phyloP scores from a whole-genome alignment of 1,140 invertebrate genomes.

The Macrocentrus cingulum region DNA sequence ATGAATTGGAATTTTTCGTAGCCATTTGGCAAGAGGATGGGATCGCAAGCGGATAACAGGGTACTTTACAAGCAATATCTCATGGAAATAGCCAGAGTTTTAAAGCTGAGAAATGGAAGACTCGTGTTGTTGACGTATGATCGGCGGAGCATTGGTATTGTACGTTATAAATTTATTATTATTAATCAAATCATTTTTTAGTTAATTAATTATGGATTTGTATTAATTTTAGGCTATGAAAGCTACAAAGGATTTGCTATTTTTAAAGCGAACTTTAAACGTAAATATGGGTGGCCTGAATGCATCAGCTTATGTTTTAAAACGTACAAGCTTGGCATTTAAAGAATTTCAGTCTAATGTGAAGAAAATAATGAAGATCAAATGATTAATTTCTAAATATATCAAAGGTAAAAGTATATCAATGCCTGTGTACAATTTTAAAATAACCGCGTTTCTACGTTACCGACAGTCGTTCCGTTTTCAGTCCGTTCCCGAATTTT shows the following conservation, averaged over 20 bases:
- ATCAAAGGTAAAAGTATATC: too few species aligned
- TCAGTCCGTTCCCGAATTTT: too few species aligned
- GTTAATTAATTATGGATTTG: conserved; percentile 14
- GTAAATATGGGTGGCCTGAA: conserved; percentile 53
- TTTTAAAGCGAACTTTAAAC: conserved; percentile 41
- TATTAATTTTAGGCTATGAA: conserved; percentile 40
- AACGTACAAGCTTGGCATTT: conserved; percentile 33
- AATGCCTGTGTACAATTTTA: too few species aligned
- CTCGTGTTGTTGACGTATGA: conserved; percentile 64
- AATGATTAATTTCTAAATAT: too few species aligned
- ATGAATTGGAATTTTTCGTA: conserved; percentile 29
- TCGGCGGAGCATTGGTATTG: conserved; percentile 51
- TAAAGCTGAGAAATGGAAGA: conserved; percentile 50
- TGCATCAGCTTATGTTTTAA: conserved; percentile 48
- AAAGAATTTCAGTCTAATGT: conserved; percentile 27
- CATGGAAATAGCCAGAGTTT: conserved; percentile 58
- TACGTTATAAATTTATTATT: conserved; percentile 25
- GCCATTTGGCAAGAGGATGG: conserved; percentile 64
- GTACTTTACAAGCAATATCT: conserved; percentile 60
- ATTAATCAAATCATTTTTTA: background rate
- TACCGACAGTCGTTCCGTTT: too few species aligned
- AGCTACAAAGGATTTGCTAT: conserved; percentile 36
- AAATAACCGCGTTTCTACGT: too few species aligned
- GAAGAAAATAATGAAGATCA: background rate
- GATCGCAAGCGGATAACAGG: conserved; percentile 57